Evolutionary conservation across 2,797 vertebrate genomes (phyloP).

Genomic region (Danio tinwini): DNA sequence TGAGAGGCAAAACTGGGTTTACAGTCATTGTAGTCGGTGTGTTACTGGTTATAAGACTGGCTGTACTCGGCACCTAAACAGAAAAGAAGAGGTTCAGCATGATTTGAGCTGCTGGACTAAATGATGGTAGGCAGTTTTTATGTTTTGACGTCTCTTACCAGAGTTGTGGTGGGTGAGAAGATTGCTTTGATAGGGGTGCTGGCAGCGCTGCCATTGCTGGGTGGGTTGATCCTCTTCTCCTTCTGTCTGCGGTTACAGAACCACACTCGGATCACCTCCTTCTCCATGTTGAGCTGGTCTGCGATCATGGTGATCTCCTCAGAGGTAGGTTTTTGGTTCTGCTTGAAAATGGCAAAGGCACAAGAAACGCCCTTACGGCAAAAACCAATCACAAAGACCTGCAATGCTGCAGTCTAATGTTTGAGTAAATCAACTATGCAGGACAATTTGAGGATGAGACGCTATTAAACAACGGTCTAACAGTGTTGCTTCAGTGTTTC

Average conservation of each 20-base stretch:
- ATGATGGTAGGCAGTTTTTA: not conserved
- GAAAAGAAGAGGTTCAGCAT: not conserved
- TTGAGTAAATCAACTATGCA: not conserved
- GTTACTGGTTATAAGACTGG: slow-evolving; percentile 97
- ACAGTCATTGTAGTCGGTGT: slow-evolving; percentile 94
- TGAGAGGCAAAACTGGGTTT: slow-evolving; percentile 94
- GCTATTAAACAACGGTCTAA: not conserved
- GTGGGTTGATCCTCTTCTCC: slow-evolving; percentile 98
- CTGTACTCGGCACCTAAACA: slow-evolving; percentile 91
- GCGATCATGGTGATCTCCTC: slow-evolving; percentile 99
- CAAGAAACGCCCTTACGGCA: slow-evolving; percentile 74
- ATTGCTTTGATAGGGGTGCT: slow-evolving; percentile 95
- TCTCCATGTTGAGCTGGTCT: slow-evolving; percentile 99
- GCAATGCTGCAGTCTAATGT: not conserved
- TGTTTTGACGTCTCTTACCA: slow-evolving; percentile 80
- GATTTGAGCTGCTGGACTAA: not conserved
- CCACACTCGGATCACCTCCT: slow-evolving; percentile 99
- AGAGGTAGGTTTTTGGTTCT: slow-evolving; percentile 99
- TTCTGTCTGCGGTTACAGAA: slow-evolving; percentile 99
- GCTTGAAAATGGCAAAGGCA: slow-evolving; percentile 80
- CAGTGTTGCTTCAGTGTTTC: too few relatives aligned
- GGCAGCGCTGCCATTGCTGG: slow-evolving; percentile 87
- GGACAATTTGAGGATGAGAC: not conserved
- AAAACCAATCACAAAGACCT: slow-evolving; percentile 36
- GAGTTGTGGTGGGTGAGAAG: slow-evolving; percentile 90